Conservation (phyloP, 2,797 vertebrate species). For the Darevskia mixta region DNA sequence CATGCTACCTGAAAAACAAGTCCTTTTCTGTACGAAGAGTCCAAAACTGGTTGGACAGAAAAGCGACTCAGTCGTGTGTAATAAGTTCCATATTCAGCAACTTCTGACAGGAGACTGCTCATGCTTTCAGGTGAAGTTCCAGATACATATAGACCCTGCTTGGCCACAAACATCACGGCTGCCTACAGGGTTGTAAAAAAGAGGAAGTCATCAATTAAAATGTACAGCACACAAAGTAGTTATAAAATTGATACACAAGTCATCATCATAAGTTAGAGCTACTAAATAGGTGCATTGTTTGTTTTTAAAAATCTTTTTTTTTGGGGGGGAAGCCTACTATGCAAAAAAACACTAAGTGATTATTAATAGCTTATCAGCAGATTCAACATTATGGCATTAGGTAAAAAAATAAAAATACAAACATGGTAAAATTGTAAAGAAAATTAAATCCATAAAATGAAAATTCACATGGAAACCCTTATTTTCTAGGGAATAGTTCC, state of each 20-base stretch:
- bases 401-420: background rate
- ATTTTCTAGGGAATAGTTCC: background rate
- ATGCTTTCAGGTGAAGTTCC: conserved; percentile 93
- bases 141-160: conserved; percentile 89
- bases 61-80: conserved; percentile 93
- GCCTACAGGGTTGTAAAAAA: conserved; percentile 46
- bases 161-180: conserved; percentile 89
- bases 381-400: conserved; percentile 6
- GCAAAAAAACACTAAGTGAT: background rate
- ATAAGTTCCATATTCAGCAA: conserved; percentile 91
- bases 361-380: background rate
- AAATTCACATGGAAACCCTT: background rate
- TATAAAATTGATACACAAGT: background rate
- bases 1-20: conserved; percentile 93
- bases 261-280: background rate
- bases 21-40: conserved; percentile 83
- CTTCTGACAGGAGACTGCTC: conserved; percentile 88
- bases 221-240: conserved; percentile 3
- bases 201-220: background rate
- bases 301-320: background rate
- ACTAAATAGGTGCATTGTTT: background rate
- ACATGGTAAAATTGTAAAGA: conserved; percentile 10
- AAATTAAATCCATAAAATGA: background rate
- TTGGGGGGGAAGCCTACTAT: background rate
- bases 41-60: conserved; percentile 87